Evolutionary conservation across 1,140 invertebrate species (phyloP), one percentile per base, ranked within the genome.

Genomic region (Neodiprion fabricii): DNA sequence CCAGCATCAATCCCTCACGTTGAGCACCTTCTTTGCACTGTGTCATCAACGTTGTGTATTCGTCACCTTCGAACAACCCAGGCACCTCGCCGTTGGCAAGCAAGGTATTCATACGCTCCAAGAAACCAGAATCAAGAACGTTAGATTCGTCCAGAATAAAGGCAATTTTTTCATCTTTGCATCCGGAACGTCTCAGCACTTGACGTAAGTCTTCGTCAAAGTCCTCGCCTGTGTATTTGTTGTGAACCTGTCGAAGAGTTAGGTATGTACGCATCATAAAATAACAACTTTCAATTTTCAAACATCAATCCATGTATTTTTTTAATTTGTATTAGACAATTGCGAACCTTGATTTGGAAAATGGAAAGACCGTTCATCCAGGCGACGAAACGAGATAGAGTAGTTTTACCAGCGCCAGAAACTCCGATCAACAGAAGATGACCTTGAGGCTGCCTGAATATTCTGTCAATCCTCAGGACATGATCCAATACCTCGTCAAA

Each of bases 101-200:
- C 23, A 99, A 89, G 0, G 99, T 99, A 85, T 99, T 99, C 97
- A 99, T 99, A 79, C 99, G 91, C 89, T 99, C 99, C 67, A 99
- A 90, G 90, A 99, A 99, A 68, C 97, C 96, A 11, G 98, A 99
- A 89, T 99, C 99, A 61, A 99, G 88, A 49, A 99, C 98, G 87
- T 99, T 99, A 0, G 98, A 99, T 85, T 99, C 99, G 86, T 99
- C 99, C 81, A 99, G 91, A 80, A 99, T 99, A 84, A 99, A 99
- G 53, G 97, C 97, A 68, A 99, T 99, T 87, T 99, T 99, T 87
- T 99, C 98, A 85, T 97, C 97, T 85, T 98, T 98, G 85, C 98
- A 99, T 11, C 98, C 99, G 23, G 98, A 95, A 76, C 98, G 91
- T 67, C 98, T 90, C 47, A 99, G 88, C 11, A 99, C 98, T 78